Conservation (phyloP, 1,140 invertebrate genomes). For the Drosophila tani region DNA sequence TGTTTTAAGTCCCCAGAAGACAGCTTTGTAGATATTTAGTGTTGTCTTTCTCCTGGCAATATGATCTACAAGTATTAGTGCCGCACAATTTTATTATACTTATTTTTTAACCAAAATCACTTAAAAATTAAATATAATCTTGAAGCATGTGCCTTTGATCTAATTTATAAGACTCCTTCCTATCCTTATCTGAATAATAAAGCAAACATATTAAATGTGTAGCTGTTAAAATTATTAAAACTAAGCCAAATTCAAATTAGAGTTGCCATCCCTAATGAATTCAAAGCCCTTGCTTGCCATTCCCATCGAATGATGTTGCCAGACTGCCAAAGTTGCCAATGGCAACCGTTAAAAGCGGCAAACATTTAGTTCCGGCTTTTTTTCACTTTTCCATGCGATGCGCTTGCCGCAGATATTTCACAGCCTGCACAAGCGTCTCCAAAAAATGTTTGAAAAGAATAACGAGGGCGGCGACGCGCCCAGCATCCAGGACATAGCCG, state of each 20-base stretch:
- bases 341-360: constrained; percentile 22
- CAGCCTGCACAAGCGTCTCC: constrained; percentile 55
- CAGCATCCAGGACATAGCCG: constrained; percentile 83
- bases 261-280: background rate
- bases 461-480: constrained; percentile 36
- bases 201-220: background rate
- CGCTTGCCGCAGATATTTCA: constrained; percentile 63
- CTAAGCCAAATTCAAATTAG: background rate
- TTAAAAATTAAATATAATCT: background rate
- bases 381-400: constrained; percentile 45
- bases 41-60: no score
- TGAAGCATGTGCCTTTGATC: no score
- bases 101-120: background rate
- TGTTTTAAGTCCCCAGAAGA: background rate
- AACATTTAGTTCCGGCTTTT: constrained; percentile 10
- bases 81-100: no score
- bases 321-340: constrained; percentile 8
- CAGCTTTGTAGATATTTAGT: background rate
- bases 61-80: no score
- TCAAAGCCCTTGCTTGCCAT: background rate
- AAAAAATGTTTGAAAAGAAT: constrained; percentile 69
- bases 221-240: background rate
- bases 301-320: background rate
- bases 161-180: no score
- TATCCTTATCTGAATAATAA: background rate